Conservation (phyloP, 2,888 invertebrate genomes). For the Brachylomia viminalis region DNA sequence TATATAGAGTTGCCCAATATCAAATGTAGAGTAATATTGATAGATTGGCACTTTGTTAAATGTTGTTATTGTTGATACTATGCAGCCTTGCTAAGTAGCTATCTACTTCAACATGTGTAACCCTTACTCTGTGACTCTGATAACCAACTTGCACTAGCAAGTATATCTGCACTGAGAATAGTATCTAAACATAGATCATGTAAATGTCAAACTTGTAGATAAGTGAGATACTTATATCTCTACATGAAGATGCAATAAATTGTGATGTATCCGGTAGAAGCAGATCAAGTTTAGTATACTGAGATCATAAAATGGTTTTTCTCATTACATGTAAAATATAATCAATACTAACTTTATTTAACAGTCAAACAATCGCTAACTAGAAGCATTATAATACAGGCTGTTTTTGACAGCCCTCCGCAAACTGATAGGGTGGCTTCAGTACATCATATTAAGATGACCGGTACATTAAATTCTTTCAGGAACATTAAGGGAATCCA, state of each 20-base stretch:
- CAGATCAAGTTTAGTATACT: not conserved
- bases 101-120: conserved; percentile 18
- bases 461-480: too few species aligned
- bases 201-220: not conserved
- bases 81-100: not conserved
- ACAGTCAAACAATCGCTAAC: too few species aligned
- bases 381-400: too few species aligned
- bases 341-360: not conserved
- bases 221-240: not conserved
- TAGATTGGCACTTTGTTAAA: not conserved
- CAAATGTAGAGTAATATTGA: not conserved
- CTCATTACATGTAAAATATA: not conserved
- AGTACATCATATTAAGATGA: too few species aligned
- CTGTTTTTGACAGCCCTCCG: too few species aligned
- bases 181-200: conserved; percentile 12
- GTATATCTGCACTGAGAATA: conserved; percentile 23
- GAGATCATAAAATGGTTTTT: not conserved
- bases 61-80: conserved; percentile 1
- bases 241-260: not conserved
- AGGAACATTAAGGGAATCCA: too few species aligned
- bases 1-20: not conserved
- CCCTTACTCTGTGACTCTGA: conserved; percentile 25
- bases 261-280: not conserved
- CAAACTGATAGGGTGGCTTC: too few species aligned
- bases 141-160: conserved; percentile 26